These are phyloP conservation scores for Drosophila serrata DNA, from an alignment of 1,140 invertebrate genomes.

Conservation along the genomic window DNA sequence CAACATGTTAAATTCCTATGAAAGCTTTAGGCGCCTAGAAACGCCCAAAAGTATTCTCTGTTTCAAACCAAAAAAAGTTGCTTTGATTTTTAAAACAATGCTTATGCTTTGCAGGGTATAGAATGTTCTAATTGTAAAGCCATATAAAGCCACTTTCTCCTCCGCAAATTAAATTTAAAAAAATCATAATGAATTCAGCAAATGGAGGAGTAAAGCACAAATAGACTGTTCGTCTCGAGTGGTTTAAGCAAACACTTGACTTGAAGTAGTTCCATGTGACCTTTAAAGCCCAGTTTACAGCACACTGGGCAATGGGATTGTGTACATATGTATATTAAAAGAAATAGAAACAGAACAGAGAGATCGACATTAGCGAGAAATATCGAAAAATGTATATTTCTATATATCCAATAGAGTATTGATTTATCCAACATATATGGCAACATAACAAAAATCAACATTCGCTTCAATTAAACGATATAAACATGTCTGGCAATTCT, in stretches of 20 bases:
- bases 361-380: too few relatives aligned
- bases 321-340: background rate
- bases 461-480: too few relatives aligned
- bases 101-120: background rate
- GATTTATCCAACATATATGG: too few relatives aligned
- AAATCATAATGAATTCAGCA: background rate
- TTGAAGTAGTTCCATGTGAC: constrained; percentile 26
- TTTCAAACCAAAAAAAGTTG: too few relatives aligned
- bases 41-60: background rate
- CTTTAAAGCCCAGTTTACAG: background rate
- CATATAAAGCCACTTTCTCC: background rate
- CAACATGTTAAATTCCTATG: too few relatives aligned
- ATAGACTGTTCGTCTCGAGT: constrained; percentile 30
- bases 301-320: background rate
- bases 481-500: too few relatives aligned
- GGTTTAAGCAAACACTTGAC: background rate
- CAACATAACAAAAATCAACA: too few relatives aligned
- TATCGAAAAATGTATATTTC: too few relatives aligned
- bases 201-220: constrained; percentile 3
- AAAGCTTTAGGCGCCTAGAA: background rate
- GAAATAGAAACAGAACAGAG: too few relatives aligned
- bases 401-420: too few relatives aligned
- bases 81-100: background rate
- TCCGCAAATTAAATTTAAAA: constrained; percentile 1
- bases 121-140: background rate